Conservation (phyloP, 2,888 invertebrate genomes). For the Dicyrtoma fusca region DNA sequence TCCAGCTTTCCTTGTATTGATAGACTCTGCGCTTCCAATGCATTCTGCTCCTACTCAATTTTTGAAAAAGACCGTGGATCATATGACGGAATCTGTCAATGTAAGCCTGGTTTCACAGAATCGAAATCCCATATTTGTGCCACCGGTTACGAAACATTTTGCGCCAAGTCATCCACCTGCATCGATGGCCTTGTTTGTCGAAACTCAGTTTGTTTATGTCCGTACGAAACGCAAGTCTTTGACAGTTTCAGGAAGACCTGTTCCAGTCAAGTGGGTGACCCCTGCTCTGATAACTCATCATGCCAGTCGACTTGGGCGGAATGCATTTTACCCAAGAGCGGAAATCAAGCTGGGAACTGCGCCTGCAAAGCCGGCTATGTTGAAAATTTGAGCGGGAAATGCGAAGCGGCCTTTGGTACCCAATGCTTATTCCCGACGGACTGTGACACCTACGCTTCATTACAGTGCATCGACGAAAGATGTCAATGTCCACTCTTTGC, state of each 20-base stretch:
- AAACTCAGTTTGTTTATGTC: background rate
- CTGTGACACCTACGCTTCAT: background rate
- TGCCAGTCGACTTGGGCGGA: background rate
- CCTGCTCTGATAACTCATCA: background rate
- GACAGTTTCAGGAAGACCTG: background rate
- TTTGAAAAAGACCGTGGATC: background rate
- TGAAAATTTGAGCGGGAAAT: background rate
- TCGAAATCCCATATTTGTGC: background rate
- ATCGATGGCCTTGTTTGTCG: constrained; percentile 9
- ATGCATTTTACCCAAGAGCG: background rate
- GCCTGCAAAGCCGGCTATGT: background rate
- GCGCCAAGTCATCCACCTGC: background rate
- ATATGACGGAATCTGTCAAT: background rate
- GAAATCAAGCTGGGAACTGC: constrained; percentile 1
- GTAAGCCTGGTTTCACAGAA: background rate
- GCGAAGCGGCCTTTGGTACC: background rate
- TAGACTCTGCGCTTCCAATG: background rate
- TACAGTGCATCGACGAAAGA: background rate
- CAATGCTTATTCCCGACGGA: background rate
- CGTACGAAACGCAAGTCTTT: background rate
- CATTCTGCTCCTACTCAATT: background rate
- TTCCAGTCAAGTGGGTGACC: background rate
- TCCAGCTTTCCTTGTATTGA: background rate
- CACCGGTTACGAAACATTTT: background rate
- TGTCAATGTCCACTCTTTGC: constrained; percentile 1